Evolutionary conservation across 2,888 invertebrate genomes (phyloP).

Genomic region (Mythimna vitellina): DNA sequence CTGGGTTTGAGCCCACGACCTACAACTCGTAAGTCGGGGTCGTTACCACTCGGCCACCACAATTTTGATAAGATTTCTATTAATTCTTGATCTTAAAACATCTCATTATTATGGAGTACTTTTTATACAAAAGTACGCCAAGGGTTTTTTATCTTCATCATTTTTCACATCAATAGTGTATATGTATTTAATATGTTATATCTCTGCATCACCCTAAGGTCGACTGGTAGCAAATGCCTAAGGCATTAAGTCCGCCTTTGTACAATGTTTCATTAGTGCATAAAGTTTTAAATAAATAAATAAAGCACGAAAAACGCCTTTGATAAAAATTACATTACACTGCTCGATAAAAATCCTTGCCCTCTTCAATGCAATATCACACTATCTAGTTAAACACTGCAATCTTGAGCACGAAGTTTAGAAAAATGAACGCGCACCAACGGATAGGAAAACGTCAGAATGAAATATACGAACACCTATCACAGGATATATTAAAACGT

Average conservation of each 20-base stretch:
- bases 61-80: not conserved
- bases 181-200: constrained; percentile 16
- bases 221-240: too few relatives aligned
- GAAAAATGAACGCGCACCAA: constrained; percentile 37
- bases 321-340: constrained; percentile 49
- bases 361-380: constrained; percentile 31
- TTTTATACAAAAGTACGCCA: constrained; percentile 9
- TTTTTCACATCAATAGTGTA: constrained; percentile 46
- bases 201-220: too few relatives aligned
- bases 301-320: constrained; percentile 20
- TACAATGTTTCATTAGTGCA: too few relatives aligned
- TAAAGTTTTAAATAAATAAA: too few relatives aligned
- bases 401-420: constrained; percentile 44
- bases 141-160: constrained; percentile 11
- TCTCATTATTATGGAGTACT: constrained; percentile 2
- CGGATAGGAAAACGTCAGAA: constrained; percentile 30
- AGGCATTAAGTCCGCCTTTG: too few relatives aligned
- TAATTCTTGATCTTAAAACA: constrained; percentile 3
- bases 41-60: too few relatives aligned
- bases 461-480: constrained; percentile 40
- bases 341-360: constrained; percentile 12
- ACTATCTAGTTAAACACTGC: constrained; percentile 40
- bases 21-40: too few relatives aligned
- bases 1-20: too few relatives aligned
- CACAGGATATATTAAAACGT: constrained; percentile 42